A percentile compares a stretch with the other conserved stretches of the same genome.
These are phyloP conservation scores for Solenopsis invicta DNA, from an alignment of 1,140 invertebrate genomes.

Conservation along the genomic window DNA sequence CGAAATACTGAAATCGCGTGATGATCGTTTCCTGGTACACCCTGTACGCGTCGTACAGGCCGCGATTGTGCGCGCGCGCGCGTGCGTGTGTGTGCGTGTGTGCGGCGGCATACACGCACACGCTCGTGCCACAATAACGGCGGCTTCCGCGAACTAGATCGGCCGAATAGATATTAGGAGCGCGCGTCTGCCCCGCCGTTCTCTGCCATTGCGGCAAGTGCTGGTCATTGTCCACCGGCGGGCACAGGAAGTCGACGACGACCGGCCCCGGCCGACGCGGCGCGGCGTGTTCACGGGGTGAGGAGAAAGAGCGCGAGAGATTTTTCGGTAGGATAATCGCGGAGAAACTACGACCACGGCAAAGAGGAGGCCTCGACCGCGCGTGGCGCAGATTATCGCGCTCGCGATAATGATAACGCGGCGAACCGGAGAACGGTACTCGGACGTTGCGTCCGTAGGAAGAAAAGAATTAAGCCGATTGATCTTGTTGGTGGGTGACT, in stretches of 20 bases:
- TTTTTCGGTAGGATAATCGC: constrained; percentile 77
- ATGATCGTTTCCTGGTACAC: constrained; percentile 62
- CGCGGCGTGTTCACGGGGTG: constrained; percentile 3
- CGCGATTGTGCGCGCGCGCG: constrained; percentile 37
- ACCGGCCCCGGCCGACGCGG: constrained; percentile 17
- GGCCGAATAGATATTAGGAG: constrained; percentile 80
- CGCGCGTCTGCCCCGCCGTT: constrained; percentile 73
- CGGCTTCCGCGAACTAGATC: constrained; percentile 83
- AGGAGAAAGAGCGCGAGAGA: constrained; percentile 64
- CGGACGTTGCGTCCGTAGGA: background rate
- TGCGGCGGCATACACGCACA: constrained; percentile 33
- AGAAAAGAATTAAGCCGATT: constrained; percentile 15
- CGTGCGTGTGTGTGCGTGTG: no score
- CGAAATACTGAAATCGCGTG: constrained; percentile 60
- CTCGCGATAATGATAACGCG: constrained; percentile 29
- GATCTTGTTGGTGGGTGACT: background rate
- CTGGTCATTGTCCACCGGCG: constrained; percentile 76
- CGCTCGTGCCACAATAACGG: constrained; percentile 60
- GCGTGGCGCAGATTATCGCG: constrained; percentile 60
- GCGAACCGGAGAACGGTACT: constrained; percentile 31
- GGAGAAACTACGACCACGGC: constrained; percentile 57
- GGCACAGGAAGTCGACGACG: constrained; percentile 73
- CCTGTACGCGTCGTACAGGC: constrained; percentile 34
- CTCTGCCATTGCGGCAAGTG: constrained; percentile 79
- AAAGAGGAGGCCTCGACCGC: constrained; percentile 21